These are phyloP conservation scores for Phyllotreta striolata DNA, from an alignment of 2,888 invertebrate species.

Conservation along the genomic window DNA sequence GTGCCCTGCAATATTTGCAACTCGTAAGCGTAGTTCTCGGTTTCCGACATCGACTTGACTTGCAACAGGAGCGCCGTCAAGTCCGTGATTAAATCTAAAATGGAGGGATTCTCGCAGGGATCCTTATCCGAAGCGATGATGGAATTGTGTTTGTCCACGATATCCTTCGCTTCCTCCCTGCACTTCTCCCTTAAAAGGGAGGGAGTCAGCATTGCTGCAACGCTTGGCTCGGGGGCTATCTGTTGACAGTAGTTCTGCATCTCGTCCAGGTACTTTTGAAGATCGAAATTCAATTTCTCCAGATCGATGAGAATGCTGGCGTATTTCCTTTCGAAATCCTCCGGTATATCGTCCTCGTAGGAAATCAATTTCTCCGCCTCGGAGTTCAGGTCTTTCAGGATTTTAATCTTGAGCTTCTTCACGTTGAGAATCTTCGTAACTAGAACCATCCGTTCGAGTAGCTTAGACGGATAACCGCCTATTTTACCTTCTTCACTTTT, in stretches of 20 bases:
- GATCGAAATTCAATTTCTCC: slow-evolving; percentile 88
- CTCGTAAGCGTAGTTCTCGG: slow-evolving; percentile 89
- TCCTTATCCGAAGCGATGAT: slow-evolving; percentile 67
- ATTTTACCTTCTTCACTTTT: slow-evolving; percentile 64
- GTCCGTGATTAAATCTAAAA: slow-evolving; percentile 83
- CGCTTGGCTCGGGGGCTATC: slow-evolving; percentile 86
- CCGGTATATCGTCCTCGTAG: slow-evolving; percentile 78
- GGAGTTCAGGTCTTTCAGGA: slow-evolving; percentile 85
- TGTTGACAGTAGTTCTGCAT: slow-evolving; percentile 86
- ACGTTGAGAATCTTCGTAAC: slow-evolving; percentile 84
- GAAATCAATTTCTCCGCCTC: slow-evolving; percentile 89
- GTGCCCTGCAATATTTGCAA: slow-evolving; percentile 87
- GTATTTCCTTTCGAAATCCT: slow-evolving; percentile 91
- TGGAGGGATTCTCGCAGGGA: slow-evolving; percentile 64
- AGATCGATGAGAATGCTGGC: slow-evolving; percentile 87
- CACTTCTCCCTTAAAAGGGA: slow-evolving; percentile 88
- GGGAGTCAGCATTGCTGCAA: slow-evolving; percentile 87
- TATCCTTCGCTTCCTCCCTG: slow-evolving; percentile 81
- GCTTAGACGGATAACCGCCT: slow-evolving; percentile 84
- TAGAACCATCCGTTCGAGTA: slow-evolving; percentile 86
- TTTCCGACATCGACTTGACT: slow-evolving; percentile 80
- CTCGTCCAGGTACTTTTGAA: slow-evolving; percentile 84
- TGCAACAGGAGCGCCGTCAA: slow-evolving; percentile 90
- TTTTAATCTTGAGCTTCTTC: slow-evolving; percentile 82
- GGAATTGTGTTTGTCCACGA: slow-evolving; percentile 78